Base-by-base conservation (phyloP, 2,797 vertebrate genomes). In the Diplodus puntazzo region DNA sequence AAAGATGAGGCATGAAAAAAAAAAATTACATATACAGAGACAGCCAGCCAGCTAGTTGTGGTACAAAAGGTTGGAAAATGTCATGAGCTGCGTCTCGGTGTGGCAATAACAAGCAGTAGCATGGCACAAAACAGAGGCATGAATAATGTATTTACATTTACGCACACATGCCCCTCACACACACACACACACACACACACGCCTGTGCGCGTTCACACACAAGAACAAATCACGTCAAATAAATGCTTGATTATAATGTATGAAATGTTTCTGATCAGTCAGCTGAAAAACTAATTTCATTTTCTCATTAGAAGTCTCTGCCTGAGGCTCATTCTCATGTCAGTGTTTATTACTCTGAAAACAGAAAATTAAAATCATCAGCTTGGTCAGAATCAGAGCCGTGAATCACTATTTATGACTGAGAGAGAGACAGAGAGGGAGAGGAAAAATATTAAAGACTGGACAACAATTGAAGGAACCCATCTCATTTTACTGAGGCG, bases 251-350 rank as follows among this genome's bases (percentile, higher is more conserved):
- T 98, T 98, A 98, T 98, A 96, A 96, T 95, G 94, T 97, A 97
- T 96, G 97, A 98, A 99, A 98, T 98, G 97, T 96, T 98, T 98
- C 96, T 98, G 98, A 99, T 97, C 97, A 99, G 96, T 96, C 98
- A 98, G 97, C 97, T 98, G 97, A 98, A 99, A 99, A 99, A 97
- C 97, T 98, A 99, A 99, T 99, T 99, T 98, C 96, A 98, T 99
- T 98, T 99, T 99, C 98, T 99, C 98, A 98, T 99, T 98, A 98
- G 94, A 94, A 90, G 89, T 92, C 93, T 91, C 87, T 95, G 97
- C 97, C 97, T 95, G 89, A 69, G 96, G 98, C 97, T 96, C 95
- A 94, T 95, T 98, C 97, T 97, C 96, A 96, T 92, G 88, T 98
- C 98, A 97, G 96, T 97, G 98, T 99, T 98, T 99, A 98, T 98